phyloP scores from a whole-genome alignment of 2,797 vertebrate species.

The Hyperoplus lanceolatus region DNA sequence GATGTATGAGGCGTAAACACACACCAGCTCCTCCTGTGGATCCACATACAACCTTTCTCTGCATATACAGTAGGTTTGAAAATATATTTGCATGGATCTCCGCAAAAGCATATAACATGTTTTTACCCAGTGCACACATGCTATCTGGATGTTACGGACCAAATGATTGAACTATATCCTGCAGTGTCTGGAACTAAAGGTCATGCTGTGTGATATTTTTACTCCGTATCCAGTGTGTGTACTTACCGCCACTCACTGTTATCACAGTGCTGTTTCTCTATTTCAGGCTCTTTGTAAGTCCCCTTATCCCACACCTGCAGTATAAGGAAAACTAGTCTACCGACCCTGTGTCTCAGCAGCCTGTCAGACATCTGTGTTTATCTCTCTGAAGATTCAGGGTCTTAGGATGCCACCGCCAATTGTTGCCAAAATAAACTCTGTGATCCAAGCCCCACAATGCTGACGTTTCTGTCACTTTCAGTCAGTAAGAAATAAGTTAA shows the following conservation, averaged over 20 bases:
- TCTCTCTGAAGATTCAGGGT: background rate
- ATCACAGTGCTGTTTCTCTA: constrained; percentile 33
- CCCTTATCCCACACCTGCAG: constrained; percentile 6
- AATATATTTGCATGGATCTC: no score
- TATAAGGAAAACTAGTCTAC: background rate
- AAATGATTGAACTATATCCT: background rate
- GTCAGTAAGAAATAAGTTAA: background rate
- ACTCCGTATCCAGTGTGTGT: constrained; percentile 21
- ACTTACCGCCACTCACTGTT: constrained; percentile 40
- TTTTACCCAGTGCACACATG: background rate
- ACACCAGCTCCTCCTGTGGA: no score
- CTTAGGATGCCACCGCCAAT: background rate
- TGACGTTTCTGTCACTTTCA: background rate
- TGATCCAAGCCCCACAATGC: background rate
- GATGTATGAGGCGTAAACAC: no score
- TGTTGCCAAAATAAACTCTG: constrained; percentile 18
- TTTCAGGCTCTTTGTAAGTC: constrained; percentile 9
- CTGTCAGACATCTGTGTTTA: background rate
- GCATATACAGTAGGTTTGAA: no score
- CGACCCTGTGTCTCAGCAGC: background rate
- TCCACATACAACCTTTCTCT: no score
- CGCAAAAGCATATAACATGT: no score
- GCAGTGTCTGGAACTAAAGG: constrained; percentile 38
- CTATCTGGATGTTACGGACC: background rate
- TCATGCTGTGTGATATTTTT: constrained; percentile 60